phyloP scores from a whole-genome alignment of 2,888 invertebrate species.

The Eucriotettix oculatus region DNA sequence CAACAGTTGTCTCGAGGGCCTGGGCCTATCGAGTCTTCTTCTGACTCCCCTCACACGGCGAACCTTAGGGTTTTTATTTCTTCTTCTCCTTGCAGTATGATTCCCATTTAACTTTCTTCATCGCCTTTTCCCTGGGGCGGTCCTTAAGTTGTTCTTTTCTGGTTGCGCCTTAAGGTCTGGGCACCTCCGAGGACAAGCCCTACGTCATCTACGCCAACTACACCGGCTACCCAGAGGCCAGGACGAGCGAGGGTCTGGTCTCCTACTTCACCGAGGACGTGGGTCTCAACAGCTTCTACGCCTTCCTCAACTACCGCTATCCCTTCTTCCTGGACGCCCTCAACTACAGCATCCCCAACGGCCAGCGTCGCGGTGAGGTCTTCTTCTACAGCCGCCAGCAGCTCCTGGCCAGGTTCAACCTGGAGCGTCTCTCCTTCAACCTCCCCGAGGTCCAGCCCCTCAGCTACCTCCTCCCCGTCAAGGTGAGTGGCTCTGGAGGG shows the following conservation, averaged over 20 bases:
- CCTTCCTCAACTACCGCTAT: conserved; percentile 40
- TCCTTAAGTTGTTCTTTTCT: no score
- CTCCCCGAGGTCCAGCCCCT: conserved; percentile 46
- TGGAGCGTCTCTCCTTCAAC: conserved; percentile 56
- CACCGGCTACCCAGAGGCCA: conserved; percentile 4
- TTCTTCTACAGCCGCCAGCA: conserved; percentile 46
- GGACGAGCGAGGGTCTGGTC: conserved; percentile 18
- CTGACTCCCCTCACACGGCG: no score
- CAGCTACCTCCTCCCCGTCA: conserved; percentile 25
- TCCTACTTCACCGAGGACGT: conserved; percentile 55
- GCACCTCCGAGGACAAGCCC: conserved; percentile 1
- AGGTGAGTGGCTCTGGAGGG: background rate
- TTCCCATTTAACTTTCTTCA: no score
- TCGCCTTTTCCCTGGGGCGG: no score
- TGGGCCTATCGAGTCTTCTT: no score
- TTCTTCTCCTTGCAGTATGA: no score
- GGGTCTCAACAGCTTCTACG: conserved; percentile 48
- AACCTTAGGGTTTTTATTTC: no score
- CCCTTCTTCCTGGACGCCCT: conserved; percentile 45
- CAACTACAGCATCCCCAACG: conserved; percentile 25
- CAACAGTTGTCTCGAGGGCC: no score
- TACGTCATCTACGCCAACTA: conserved; percentile 10
- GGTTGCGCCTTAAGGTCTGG: no score
- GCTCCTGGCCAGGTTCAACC: conserved; percentile 48
- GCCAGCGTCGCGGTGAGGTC: conserved; percentile 21